phyloP scores from a whole-genome alignment of 1,140 invertebrate species.

The Gerris buenoi region DNA sequence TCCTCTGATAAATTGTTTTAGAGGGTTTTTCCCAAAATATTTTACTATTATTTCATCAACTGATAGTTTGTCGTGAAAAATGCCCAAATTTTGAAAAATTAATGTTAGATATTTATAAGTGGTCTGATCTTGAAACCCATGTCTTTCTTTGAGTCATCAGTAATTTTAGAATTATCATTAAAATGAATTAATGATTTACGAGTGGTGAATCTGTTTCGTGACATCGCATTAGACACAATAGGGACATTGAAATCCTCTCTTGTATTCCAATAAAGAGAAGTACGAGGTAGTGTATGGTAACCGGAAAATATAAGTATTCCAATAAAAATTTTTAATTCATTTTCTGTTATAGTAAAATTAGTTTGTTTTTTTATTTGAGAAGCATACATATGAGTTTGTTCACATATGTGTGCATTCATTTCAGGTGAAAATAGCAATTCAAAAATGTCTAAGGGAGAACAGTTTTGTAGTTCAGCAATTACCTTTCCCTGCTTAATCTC shows the following conservation, averaged over 20 bases:
- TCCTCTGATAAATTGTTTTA: conserved; percentile 33
- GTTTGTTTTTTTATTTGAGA: too few relatives aligned
- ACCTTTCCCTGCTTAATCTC: too few relatives aligned
- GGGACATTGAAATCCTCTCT: neutral
- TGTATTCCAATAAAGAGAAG: neutral
- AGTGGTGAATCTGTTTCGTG: conserved; percentile 19
- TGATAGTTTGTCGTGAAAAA: conserved; percentile 28
- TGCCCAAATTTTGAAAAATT: conserved; percentile 26
- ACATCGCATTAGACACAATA: conserved; percentile 7
- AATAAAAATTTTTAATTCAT: too few relatives aligned
- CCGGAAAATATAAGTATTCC: neutral
- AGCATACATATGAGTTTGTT: too few relatives aligned
- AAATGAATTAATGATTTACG: conserved; percentile 23
- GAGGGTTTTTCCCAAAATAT: conserved; percentile 34
- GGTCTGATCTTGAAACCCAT: conserved; percentile 26
- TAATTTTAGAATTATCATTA: conserved; percentile 23
- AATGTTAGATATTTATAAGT: conserved; percentile 22
- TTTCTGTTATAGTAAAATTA: too few relatives aligned
- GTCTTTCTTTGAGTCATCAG: conserved; percentile 24
- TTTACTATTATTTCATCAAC: conserved; percentile 36
- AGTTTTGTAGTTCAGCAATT: too few relatives aligned
- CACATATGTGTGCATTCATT: too few relatives aligned
- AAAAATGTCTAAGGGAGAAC: too few relatives aligned
- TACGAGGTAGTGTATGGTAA: neutral
- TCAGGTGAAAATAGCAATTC: too few relatives aligned